Conservation (phyloP, 2,888 invertebrate genomes). For the Hybos culiciformis region DNA sequence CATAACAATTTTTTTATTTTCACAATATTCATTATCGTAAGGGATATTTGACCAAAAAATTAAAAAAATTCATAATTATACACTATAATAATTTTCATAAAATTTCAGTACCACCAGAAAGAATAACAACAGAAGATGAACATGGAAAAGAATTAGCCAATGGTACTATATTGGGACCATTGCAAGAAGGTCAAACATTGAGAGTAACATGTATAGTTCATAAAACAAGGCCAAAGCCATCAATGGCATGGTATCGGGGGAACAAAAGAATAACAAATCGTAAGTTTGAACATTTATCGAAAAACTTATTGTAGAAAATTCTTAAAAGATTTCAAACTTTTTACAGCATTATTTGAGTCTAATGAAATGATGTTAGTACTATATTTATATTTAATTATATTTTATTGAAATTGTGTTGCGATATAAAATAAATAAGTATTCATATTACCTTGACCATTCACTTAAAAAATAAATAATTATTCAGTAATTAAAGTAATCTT, state of each 20-base stretch:
- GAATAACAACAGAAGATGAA: conserved; percentile 53
- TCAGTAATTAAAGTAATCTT: too few species aligned
- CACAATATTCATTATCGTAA: not conserved
- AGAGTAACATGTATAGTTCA: conserved; percentile 41
- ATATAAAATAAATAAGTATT: too few species aligned
- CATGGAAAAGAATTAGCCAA: conserved; percentile 49
- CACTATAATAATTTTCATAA: not conserved
- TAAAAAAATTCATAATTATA: too few species aligned
- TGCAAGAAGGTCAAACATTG: conserved; percentile 33
- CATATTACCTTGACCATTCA: too few species aligned
- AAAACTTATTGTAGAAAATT: not conserved
- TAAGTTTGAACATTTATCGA: conserved; percentile 21
- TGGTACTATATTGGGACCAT: conserved; percentile 32
- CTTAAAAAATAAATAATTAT: too few species aligned
- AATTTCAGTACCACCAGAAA: conserved; percentile 66
- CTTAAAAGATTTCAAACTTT: not conserved
- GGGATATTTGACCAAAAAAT: too few species aligned
- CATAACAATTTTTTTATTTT: not conserved
- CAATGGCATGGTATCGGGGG: conserved; percentile 74
- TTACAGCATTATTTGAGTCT: not conserved
- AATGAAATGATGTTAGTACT: too few species aligned
- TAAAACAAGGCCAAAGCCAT: conserved; percentile 74
- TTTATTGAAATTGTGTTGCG: too few species aligned
- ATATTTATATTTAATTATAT: too few species aligned
- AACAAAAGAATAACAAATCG: conserved; percentile 44